phyloP scores from a whole-genome alignment of 2,113 vertebrate species.

The Gorilla gorilla region DNA sequence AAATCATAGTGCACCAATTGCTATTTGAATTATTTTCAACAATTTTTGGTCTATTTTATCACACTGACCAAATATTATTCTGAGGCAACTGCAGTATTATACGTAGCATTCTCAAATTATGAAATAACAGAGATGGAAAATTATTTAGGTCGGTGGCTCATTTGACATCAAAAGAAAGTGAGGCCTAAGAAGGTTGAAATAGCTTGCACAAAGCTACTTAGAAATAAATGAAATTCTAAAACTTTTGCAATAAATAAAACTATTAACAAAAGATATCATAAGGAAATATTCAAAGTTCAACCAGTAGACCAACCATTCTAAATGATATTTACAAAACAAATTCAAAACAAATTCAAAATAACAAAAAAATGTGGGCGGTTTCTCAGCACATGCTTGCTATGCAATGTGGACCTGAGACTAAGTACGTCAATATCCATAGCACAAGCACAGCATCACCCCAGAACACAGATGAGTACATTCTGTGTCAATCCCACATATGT shows the following conservation, averaged over 20 bases:
- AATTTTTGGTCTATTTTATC: not conserved
- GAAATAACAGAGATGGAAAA: not conserved
- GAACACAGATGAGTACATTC: not conserved
- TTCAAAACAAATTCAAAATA: not conserved
- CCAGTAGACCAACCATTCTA: not conserved
- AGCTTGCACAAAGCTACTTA: not conserved
- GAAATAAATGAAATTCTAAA: conserved; percentile 28
- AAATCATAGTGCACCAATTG: not conserved
- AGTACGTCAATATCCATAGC: not conserved
- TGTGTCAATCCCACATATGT: not conserved
- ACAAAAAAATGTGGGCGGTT: not conserved
- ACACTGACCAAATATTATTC: not conserved
- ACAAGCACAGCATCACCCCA: not conserved
- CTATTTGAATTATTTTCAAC: conserved; percentile 6
- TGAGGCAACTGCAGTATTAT: not conserved
- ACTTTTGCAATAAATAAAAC: not conserved
- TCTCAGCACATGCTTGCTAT: not conserved
- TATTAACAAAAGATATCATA: not conserved
- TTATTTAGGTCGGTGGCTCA: not conserved
- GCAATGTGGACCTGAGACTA: not conserved
- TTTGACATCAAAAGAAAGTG: not conserved
- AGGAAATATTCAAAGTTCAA: not conserved
- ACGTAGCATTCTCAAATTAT: not conserved
- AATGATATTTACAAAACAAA: not conserved
- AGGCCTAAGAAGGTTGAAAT: not conserved